phyloP scores from a whole-genome alignment of 2,113 vertebrate genomes.

The Prionailurus bengalensis region DNA sequence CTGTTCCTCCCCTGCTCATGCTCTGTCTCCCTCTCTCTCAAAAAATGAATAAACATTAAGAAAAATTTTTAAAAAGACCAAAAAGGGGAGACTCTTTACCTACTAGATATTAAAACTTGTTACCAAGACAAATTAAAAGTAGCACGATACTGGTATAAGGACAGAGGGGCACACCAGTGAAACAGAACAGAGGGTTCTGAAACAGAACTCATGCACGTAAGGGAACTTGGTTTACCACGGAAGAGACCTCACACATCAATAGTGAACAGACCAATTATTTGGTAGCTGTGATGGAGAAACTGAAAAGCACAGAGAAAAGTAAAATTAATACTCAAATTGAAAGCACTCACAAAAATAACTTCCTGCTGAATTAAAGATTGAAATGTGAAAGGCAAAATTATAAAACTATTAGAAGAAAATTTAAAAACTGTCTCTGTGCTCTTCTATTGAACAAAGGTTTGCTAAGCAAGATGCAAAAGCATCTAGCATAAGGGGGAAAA shows the following conservation, averaged over 20 bases:
- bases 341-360: slow-evolving; percentile 9
- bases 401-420: slow-evolving; percentile 17
- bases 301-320: neutral
- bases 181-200: neutral
- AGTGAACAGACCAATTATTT: neutral
- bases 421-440: neutral
- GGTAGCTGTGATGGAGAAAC: neutral
- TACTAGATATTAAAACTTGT: neutral
- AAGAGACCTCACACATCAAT: neutral
- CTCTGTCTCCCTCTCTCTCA: too few species aligned
- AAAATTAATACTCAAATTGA: neutral
- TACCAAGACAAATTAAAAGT: neutral
- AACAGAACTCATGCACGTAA: neutral
- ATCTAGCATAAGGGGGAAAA: neutral
- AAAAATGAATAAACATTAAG: too few species aligned
- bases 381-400: neutral
- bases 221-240: neutral
- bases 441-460: neutral
- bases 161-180: neutral
- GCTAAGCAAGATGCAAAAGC: neutral
- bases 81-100: neutral
- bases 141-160: neutral
- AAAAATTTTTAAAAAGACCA: neutral
- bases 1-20: too few species aligned
- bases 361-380: neutral